A percentile compares a stretch with the other conserved stretches of the same genome.
Evolutionary conservation across 2,888 invertebrate genomes (phyloP).

Genomic region (Agrotis clavis): DNA sequence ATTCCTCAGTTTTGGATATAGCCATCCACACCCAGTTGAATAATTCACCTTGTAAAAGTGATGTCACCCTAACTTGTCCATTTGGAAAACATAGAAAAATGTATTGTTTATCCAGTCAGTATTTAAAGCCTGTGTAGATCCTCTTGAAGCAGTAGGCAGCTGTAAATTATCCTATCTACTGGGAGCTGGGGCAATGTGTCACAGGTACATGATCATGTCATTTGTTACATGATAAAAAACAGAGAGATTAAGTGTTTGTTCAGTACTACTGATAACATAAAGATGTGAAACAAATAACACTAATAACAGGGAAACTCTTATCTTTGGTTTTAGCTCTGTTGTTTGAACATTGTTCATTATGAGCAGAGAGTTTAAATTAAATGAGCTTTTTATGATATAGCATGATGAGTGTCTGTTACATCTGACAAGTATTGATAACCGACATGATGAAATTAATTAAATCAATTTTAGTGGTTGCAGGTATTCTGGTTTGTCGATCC

Average conservation of each 20-base stretch:
- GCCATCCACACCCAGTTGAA: too few species aligned
- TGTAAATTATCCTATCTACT: background rate
- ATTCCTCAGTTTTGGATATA: too few species aligned
- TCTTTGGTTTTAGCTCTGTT: conserved; percentile 26
- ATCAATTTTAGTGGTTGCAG: too few species aligned
- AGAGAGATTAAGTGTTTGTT: conserved; percentile 50
- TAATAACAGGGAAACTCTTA: conserved; percentile 36
- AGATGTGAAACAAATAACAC: conserved; percentile 50
- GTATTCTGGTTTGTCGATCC: background rate
- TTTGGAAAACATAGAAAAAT: too few species aligned
- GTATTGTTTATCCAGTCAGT: too few species aligned
- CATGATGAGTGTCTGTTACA: background rate
- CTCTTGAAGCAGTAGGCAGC: too few species aligned
- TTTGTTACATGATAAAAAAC: conserved; percentile 42
- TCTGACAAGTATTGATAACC: background rate
- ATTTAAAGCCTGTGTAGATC: too few species aligned
- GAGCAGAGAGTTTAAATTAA: background rate
- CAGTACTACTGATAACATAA: conserved; percentile 48
- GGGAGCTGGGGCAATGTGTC: background rate
- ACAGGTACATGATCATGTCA: conserved; percentile 17
- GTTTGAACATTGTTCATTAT: conserved; percentile 8
- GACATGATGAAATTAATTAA: too few species aligned
- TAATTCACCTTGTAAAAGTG: too few species aligned
- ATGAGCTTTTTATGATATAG: background rate
- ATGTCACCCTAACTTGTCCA: too few species aligned